A percentile compares a stretch with the other conserved stretches of the same genome.
Conservation (phyloP, 1,140 invertebrate genomes). For the Caenorhabditis briggsae region DNA sequence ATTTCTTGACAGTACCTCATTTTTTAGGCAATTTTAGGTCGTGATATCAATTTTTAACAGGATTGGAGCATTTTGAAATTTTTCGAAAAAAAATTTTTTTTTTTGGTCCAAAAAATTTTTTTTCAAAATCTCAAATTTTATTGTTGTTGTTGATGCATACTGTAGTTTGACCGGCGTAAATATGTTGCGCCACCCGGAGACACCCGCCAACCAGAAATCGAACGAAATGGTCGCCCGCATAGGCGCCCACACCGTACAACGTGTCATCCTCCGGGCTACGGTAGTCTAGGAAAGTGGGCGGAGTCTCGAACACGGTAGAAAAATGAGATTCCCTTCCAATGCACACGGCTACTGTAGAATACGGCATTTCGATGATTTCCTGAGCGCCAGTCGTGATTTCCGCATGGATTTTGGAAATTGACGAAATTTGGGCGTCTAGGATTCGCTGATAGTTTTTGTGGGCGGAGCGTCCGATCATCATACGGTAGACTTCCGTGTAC, state of each 20-base stretch:
- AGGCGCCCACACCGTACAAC: slow-evolving; percentile 71
- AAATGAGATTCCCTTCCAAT: slow-evolving; percentile 71
- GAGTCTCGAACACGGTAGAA: slow-evolving; percentile 18
- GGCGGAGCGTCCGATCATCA: slow-evolving; percentile 70
- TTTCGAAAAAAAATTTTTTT: no score
- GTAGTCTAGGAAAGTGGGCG: slow-evolving; percentile 59
- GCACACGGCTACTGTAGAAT: slow-evolving; percentile 66
- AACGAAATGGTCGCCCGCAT: slow-evolving; percentile 75
- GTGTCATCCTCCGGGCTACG: slow-evolving; percentile 64
- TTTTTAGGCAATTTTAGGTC: no score
- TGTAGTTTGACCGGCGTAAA: background rate
- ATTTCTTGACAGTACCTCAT: no score
- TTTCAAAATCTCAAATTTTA: background rate
- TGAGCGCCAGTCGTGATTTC: slow-evolving; percentile 17
- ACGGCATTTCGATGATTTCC: slow-evolving; percentile 31
- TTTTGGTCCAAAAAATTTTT: no score
- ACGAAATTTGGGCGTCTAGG: background rate
- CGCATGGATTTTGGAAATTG: slow-evolving; percentile 34
- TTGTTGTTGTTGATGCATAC: background rate
- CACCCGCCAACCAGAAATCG: slow-evolving; percentile 74
- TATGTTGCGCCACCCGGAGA: slow-evolving; percentile 69
- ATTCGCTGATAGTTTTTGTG: slow-evolving; percentile 66
- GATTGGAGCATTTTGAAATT: no score
- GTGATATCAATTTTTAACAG: no score
- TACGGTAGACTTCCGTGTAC: slow-evolving; percentile 70